Percentiles rank a stretch among this genome's conserved stretches.
phyloP scores from a whole-genome alignment of 2,113 vertebrate genomes.

The Plecturocebus donacophilus region DNA sequence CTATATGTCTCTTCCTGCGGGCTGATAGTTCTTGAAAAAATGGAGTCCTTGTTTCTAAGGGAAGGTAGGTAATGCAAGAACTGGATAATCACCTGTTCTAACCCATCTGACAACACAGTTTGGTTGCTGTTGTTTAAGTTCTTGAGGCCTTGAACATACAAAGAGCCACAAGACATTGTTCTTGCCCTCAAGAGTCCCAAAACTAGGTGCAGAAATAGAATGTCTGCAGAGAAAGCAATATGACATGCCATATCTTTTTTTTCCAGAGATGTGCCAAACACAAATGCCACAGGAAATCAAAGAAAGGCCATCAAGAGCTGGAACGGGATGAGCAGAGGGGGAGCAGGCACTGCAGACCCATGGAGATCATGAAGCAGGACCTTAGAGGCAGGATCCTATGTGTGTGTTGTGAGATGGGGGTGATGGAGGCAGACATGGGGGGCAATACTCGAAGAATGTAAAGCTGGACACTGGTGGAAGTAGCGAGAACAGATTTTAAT shows the following conservation, averaged over 20 bases:
- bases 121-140: not conserved
- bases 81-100: not conserved
- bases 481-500: not conserved
- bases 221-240: conserved; percentile 2
- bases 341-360: not conserved
- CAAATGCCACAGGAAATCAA: not conserved
- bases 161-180: not conserved
- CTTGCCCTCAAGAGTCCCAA: not conserved
- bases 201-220: not conserved
- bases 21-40: not conserved
- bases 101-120: not conserved
- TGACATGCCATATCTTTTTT: not conserved
- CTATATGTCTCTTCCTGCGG: not conserved
- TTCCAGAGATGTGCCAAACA: not conserved
- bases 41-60: not conserved
- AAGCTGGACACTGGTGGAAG: not conserved
- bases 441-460: not conserved
- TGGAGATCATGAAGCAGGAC: not conserved
- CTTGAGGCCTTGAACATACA: not conserved
- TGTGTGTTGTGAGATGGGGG: fast-evolving
- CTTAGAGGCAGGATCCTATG: not conserved
- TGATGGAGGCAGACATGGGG: not conserved
- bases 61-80: not conserved
- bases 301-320: not conserved
- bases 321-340: not conserved